Evolutionary conservation across 2,888 invertebrate genomes (phyloP).

Genomic region (Agrotis segetum): DNA sequence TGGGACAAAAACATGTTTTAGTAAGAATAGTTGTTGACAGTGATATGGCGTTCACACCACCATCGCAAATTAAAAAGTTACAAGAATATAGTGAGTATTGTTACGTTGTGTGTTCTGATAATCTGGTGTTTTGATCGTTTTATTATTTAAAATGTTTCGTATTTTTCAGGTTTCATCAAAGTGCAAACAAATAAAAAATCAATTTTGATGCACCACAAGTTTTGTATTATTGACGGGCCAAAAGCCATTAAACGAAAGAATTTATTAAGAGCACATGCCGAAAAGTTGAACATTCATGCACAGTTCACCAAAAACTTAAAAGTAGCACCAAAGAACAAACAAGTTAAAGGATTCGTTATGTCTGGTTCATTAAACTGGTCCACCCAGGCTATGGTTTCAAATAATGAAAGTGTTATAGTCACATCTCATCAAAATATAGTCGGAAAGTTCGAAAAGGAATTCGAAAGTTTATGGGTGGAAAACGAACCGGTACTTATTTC

Average conservation of each 20-base stretch:
- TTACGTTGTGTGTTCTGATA: not conserved
- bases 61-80: slow-evolving; percentile 86
- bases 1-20: slow-evolving; percentile 87
- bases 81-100: slow-evolving; percentile 85
- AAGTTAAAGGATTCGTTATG: slow-evolving; percentile 89
- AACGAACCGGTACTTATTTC: slow-evolving; percentile 79
- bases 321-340: slow-evolving; percentile 72
- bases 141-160: not conserved
- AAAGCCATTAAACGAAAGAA: slow-evolving; percentile 84
- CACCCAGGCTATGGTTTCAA: slow-evolving; percentile 93
- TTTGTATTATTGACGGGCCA: slow-evolving; percentile 92
- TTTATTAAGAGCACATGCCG: slow-evolving; percentile 81
- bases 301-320: slow-evolving; percentile 73
- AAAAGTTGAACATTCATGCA: slow-evolving; percentile 84
- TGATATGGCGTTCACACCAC: slow-evolving; percentile 87
- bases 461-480: slow-evolving; percentile 92
- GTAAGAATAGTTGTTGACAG: slow-evolving; percentile 88
- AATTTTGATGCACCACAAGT: slow-evolving; percentile 96
- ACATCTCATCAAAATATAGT: slow-evolving; percentile 91
- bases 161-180: slow-evolving; percentile 84
- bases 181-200: slow-evolving; percentile 87
- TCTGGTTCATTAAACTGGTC: slow-evolving; percentile 96
- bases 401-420: slow-evolving; percentile 93
- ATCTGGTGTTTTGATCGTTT: not conserved
- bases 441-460: slow-evolving; percentile 90